These are phyloP conservation scores for Pseudanteris insignis DNA, from an alignment of 2,888 invertebrate genomes.

Conservation along the genomic window DNA sequence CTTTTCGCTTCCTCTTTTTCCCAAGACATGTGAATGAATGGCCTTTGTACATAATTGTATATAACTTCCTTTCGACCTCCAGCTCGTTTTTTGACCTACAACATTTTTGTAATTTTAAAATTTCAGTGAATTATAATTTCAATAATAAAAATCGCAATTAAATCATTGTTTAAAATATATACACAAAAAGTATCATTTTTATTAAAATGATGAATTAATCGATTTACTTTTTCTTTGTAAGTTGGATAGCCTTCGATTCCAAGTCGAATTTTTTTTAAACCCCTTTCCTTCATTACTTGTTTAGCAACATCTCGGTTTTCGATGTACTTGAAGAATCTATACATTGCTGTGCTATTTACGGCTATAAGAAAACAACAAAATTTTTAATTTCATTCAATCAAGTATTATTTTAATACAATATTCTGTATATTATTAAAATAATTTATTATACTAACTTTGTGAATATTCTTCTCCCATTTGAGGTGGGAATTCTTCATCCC, in stretches of 20 bases:
- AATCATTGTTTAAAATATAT: too few species aligned
- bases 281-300: conserved; percentile 97
- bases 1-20: conserved; percentile 99
- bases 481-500: conserved; percentile 99
- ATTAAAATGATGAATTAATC: too few species aligned
- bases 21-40: conserved; percentile 99
- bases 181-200: too few species aligned
- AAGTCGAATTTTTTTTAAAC: conserved; percentile 96
- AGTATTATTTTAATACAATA: too few species aligned
- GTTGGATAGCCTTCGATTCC: conserved; percentile 99
- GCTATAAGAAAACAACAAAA: too few species aligned
- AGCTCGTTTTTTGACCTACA: conserved; percentile 79
- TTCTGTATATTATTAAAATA: background rate
- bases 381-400: conserved; percentile 2
- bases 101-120: too few species aligned
- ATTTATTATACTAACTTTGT: conserved; percentile 76
- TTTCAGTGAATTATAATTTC: too few species aligned
- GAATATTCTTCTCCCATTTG: conserved; percentile 99
- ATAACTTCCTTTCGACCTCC: conserved; percentile 97
- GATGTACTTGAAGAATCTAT: conserved; percentile 98
- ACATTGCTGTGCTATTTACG: conserved; percentile 93
- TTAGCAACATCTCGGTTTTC: conserved; percentile 99
- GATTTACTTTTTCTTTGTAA: conserved; percentile 95
- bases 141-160: too few species aligned
- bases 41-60: conserved; percentile 99